Evolutionary conservation across 1,140 invertebrate species (phyloP).

Genomic region (Lordiphosa stackelbergi): DNA sequence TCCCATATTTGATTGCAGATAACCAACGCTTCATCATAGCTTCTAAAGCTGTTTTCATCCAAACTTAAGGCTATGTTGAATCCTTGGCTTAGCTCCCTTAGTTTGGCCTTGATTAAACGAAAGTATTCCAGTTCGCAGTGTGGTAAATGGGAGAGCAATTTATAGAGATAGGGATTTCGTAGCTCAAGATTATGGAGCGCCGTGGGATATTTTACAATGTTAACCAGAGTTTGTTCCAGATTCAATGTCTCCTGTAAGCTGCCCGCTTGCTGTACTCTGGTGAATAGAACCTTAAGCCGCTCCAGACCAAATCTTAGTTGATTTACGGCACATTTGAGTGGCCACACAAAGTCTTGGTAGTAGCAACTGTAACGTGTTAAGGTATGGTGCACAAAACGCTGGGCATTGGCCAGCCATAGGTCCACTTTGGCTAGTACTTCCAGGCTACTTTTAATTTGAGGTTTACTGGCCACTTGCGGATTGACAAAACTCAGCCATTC

Average conservation of each 20-base stretch:
- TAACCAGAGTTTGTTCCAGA: constrained; percentile 40
- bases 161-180: constrained; percentile 42
- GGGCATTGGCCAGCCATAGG: constrained; percentile 69
- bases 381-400: constrained; percentile 66
- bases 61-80: constrained; percentile 60
- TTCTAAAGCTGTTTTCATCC: constrained; percentile 77
- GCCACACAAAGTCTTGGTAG: constrained; percentile 71
- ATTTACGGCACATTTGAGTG: constrained; percentile 61
- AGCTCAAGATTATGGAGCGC: constrained; percentile 40
- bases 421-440: constrained; percentile 59
- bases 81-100: constrained; percentile 81
- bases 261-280: constrained; percentile 35
- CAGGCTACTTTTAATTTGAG: constrained; percentile 24
- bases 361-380: constrained; percentile 51
- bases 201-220: constrained; percentile 58
- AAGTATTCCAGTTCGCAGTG: constrained; percentile 68
- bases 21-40: constrained; percentile 77
- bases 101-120: constrained; percentile 82
- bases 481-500: constrained; percentile 41
- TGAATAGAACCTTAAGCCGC: constrained; percentile 52
- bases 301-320: constrained; percentile 60
- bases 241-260: constrained; percentile 34
- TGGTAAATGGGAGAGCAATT: constrained; percentile 45
- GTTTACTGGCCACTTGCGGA: constrained; percentile 15
- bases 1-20: constrained; percentile 85